Percentiles rank a stretch among this genome's conserved stretches.
phyloP scores from a whole-genome alignment of 2,113 vertebrate species.

The Mixornis gularis region DNA sequence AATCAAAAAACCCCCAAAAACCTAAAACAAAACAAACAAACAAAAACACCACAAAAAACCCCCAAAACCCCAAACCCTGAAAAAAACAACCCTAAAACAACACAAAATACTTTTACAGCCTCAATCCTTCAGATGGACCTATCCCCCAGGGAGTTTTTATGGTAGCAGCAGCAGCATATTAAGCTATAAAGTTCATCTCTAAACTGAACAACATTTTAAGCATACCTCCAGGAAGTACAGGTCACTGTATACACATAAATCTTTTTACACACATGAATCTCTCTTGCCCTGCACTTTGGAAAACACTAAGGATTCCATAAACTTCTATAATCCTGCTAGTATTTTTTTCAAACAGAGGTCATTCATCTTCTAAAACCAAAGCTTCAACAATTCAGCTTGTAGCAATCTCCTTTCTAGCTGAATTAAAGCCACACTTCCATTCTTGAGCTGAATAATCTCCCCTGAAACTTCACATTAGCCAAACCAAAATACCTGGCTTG shows the following conservation, averaged over 20 bases:
- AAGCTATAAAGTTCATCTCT: not conserved
- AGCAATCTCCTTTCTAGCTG: not conserved
- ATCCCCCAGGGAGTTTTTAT: not conserved
- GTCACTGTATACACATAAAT: not conserved
- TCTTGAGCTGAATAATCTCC: not conserved
- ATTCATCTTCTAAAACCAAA: not conserved
- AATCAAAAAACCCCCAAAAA: not conserved
- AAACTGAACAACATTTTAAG: not conserved
- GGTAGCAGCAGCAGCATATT: not conserved
- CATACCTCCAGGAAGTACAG: not conserved
- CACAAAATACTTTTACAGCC: not conserved
- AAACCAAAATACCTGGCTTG: not conserved
- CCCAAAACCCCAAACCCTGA: accelerated
- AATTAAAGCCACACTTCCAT: not conserved
- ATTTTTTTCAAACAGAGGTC: not conserved
- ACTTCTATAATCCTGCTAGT: not conserved
- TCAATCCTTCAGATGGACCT: not conserved
- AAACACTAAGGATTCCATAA: not conserved
- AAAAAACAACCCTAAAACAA: not conserved
- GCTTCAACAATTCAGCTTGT: not conserved
- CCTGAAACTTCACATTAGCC: not conserved
- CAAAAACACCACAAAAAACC: too few species aligned
- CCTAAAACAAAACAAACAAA: not conserved
- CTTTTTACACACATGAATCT: not conserved
- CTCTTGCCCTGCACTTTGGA: not conserved